These are phyloP conservation scores for Lasioglossum oenotherae DNA, from an alignment of 2,888 invertebrate genomes.

Conservation along the genomic window DNA sequence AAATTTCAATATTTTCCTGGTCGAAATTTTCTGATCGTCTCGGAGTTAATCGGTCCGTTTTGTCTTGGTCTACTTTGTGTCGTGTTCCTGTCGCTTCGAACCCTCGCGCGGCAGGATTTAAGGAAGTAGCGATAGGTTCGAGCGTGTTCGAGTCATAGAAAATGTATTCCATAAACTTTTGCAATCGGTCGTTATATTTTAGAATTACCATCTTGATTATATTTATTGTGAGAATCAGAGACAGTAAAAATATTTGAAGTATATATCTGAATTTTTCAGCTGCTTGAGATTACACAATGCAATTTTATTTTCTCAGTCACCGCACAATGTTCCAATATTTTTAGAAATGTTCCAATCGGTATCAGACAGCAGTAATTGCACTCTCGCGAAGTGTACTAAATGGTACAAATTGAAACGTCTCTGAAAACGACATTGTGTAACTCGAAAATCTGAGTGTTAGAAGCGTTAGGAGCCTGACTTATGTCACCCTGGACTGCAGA, in stretches of 20 bases:
- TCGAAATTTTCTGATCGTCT: neutral
- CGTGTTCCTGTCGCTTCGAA: neutral
- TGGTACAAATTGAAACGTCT: neutral
- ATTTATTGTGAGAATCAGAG: too few relatives aligned
- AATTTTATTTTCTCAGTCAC: too few relatives aligned
- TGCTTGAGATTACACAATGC: too few relatives aligned
- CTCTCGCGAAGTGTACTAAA: neutral
- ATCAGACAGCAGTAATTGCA: neutral
- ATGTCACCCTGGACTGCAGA: neutral
- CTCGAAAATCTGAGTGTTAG: neutral
- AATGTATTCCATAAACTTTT: neutral
- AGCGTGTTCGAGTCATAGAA: neutral
- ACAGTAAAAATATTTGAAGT: too few relatives aligned
- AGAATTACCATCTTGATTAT: too few relatives aligned
- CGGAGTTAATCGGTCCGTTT: neutral
- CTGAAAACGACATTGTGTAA: neutral
- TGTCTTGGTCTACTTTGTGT: neutral
- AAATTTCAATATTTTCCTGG: neutral
- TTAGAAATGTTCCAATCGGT: too few relatives aligned
- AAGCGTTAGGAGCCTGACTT: neutral
- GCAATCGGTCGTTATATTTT: too few relatives aligned
- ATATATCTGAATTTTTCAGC: too few relatives aligned
- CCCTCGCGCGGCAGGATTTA: slow-evolving; percentile 21
- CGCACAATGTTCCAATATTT: neutral
- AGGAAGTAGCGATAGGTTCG: slow-evolving; percentile 35